Evolutionary conservation across 2,888 invertebrate species (phyloP), one percentile per base, ranked within the genome.

Genomic region (Thereva unica): DNA sequence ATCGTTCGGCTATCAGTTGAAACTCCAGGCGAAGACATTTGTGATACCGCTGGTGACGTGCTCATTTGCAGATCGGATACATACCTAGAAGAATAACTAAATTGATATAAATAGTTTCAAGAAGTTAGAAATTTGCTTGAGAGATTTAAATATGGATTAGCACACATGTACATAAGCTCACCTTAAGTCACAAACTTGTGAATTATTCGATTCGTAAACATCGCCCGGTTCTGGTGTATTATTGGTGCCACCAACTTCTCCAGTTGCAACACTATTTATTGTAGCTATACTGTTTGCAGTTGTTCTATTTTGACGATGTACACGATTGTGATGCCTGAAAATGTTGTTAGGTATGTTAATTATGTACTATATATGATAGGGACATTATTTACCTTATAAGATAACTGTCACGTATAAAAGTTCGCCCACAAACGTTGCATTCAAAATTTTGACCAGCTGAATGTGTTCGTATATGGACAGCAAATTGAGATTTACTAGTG

Each of bases 371-470:
- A 53, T 12, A 57, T 40, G 38, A 9, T 41, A 10, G 7, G 5
- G 4, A 23, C 8, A 40, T 12, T 41, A 65, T 12, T 50, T 76
- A 84, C 82, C 90, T 83, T 77, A 91, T 90, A 71, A 91, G 84
- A 82, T 90, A 90, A 78, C 89, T 89, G 82, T 91, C 89, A 73
- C 89, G 84, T 69, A 89, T 88, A 77, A 91, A 91, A 57, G 87
- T 87, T 68, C 89, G 86, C 2, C 89, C 88, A 76, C 91, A 91
- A 41, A 89, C 85, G 75, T 86, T 86, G 78, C 91, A 91, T 80
- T 89, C 88, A 81, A 87, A 90, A 76, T 87, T 87, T 68, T 87
- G 86, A 68, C 85, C 86, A 69, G 86, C 84, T 10, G 87, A 84
- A 81, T 90, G 91, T 70, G 88, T 87, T 81, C 89, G 87, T 78